Conservation (phyloP, 1,140 invertebrate species). For the Dermatophagoides farinae region DNA sequence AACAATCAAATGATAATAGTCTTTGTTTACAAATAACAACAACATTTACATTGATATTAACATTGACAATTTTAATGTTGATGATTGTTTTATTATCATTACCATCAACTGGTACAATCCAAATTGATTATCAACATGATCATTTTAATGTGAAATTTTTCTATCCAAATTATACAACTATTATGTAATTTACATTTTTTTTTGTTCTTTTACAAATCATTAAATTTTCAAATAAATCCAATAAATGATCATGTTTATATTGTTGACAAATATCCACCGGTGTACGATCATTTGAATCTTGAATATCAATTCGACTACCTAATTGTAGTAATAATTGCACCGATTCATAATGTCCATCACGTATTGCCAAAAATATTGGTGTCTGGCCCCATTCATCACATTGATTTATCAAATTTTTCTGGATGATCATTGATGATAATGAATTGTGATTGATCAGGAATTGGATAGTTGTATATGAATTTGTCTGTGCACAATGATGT, state of each 20-base stretch:
- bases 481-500: constrained; percentile 1
- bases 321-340: background rate
- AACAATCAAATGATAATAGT: too few relatives aligned
- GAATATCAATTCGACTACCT: background rate
- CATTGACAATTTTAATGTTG: too few relatives aligned
- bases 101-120: too few relatives aligned
- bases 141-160: too few relatives aligned
- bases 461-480: background rate
- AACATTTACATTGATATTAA: too few relatives aligned
- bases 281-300: background rate
- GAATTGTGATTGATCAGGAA: background rate
- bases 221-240: background rate
- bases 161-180: too few relatives aligned
- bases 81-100: too few relatives aligned
- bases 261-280: background rate
- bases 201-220: too few relatives aligned
- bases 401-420: background rate
- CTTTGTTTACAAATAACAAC: too few relatives aligned
- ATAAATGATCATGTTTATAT: background rate
- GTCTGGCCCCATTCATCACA: background rate
- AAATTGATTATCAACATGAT: too few relatives aligned
- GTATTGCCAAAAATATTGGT: background rate
- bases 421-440: too few relatives aligned
- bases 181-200: too few relatives aligned
- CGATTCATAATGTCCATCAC: background rate